Evolutionary conservation across 2,113 vertebrate genomes (phyloP).

Genomic region (Poeciliopsis prolifica): DNA sequence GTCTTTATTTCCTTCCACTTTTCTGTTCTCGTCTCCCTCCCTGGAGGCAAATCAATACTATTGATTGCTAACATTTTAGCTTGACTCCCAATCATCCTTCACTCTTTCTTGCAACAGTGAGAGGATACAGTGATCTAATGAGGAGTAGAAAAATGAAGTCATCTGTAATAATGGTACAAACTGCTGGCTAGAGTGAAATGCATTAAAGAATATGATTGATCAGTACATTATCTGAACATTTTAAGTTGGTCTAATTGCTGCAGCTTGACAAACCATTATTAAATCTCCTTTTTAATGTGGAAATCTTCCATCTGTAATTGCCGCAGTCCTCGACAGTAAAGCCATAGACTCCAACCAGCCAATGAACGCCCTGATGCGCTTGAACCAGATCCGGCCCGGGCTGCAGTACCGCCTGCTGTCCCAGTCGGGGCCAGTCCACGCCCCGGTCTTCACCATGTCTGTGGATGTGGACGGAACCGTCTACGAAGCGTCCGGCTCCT

Average conservation of each 20-base stretch:
- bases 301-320: slow-evolving; percentile 1
- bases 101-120: slow-evolving; percentile 49
- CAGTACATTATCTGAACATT: slow-evolving; percentile 12
- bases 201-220: slow-evolving; percentile 39
- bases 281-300: slow-evolving; percentile 10
- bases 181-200: slow-evolving; percentile 14
- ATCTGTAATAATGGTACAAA: slow-evolving; percentile 45
- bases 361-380: slow-evolving; percentile 98
- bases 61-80: slow-evolving; percentile 72
- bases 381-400: slow-evolving; percentile 98
- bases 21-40: slow-evolving; percentile 12
- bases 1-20: slow-evolving; percentile 14
- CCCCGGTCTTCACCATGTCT: slow-evolving; percentile 99
- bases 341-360: slow-evolving; percentile 95
- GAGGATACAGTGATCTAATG: slow-evolving; percentile 50
- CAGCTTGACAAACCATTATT: background rate
- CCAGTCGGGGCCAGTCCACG: slow-evolving; percentile 98
- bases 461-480: slow-evolving; percentile 95
- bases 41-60: slow-evolving; percentile 67
- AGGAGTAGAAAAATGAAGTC: slow-evolving; percentile 24
- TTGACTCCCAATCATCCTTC: slow-evolving; percentile 52
- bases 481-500: slow-evolving; percentile 96
- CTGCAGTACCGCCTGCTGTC: slow-evolving; percentile 98
- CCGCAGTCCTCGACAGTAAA: slow-evolving; percentile 95
- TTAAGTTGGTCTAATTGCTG: slow-evolving; percentile 22